phyloP scores from a whole-genome alignment of 2,797 vertebrate genomes.

The Mastacembelus armatus region DNA sequence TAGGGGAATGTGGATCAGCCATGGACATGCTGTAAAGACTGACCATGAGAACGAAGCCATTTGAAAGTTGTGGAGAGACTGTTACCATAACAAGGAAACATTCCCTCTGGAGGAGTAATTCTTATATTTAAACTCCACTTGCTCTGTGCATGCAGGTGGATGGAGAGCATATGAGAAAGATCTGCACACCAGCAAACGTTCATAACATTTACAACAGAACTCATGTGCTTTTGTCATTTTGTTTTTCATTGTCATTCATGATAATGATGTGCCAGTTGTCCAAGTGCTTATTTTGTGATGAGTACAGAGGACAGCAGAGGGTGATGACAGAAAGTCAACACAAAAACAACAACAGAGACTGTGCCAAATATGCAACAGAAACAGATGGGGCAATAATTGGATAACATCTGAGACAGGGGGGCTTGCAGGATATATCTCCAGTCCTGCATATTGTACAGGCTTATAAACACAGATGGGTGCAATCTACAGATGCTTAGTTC shows the following conservation, averaged over 20 bases:
- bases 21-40: slow-evolving; percentile 71
- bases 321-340: slow-evolving; percentile 61
- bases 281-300: slow-evolving; percentile 70
- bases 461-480: slow-evolving; percentile 74
- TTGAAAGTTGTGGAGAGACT: slow-evolving; percentile 72
- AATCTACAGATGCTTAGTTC: slow-evolving; percentile 75
- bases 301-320: slow-evolving; percentile 71
- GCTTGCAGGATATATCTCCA: slow-evolving; percentile 65
- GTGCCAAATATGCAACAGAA: slow-evolving; percentile 83
- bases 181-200: slow-evolving; percentile 81
- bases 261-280: slow-evolving; percentile 75
- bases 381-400: slow-evolving; percentile 81
- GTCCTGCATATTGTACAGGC: slow-evolving; percentile 78
- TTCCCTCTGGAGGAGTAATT: slow-evolving; percentile 55
- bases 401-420: slow-evolving; percentile 67
- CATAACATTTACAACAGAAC: slow-evolving; percentile 68
- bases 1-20: slow-evolving; percentile 55
- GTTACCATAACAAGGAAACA: slow-evolving; percentile 66
- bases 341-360: slow-evolving; percentile 69
- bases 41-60: slow-evolving; percentile 73
- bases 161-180: slow-evolving; percentile 58
- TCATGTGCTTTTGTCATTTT: slow-evolving; percentile 67
- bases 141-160: slow-evolving; percentile 45
- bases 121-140: slow-evolving; percentile 60
- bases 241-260: slow-evolving; percentile 69